Evolutionary conservation across 2,797 vertebrate genomes (phyloP), one percentile per base, ranked within the genome.

Genomic region (Clamator glandarius): DNA sequence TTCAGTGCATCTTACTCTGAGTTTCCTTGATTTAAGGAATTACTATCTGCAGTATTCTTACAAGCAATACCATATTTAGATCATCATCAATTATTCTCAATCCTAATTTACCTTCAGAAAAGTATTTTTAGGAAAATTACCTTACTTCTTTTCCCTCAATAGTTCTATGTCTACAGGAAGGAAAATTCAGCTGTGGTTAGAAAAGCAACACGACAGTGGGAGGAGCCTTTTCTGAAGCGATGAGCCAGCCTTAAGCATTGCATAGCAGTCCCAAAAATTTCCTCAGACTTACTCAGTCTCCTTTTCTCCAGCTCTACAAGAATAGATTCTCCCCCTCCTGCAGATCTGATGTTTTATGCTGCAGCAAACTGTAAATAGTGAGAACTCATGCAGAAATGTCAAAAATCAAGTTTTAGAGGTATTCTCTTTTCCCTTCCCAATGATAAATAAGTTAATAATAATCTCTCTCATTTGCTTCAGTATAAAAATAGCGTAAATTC

Each of bases 141-240:
- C 6, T 46, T 36, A 35, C 8, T 2, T 55, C 52, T 77, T 44
- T 3, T 4, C 8, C 12, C 21, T 14, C 21, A 59, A 12, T 10
- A 20, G 3, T 77, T 67, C 42, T 59, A 31, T 21, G 5, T 59
- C 26, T 44, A 68, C 2, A 3, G 52, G 19, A 79, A 74, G 29
- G n/a, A 63, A 36, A 79, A 63, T 57, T 57, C 50, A n/a, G 5
- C 23, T 69, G 42, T 54, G 13, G 7, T 36, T 35, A 46, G 70
- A 9, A 88, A 24, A 68, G 23, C 5, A 46, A 54, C 26, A 42
- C 0, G 1, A 51, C 0, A 1, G 50, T 80, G 42, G 11, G 9
- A 82, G 36, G 35, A 52, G 4, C 6, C 19, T 87, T 57, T 55
- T 44, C 73, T 91, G 54, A 67, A 63, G 35, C n/a, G 18, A 39